phyloP scores from a whole-genome alignment of 2,797 vertebrate genomes.

The Remorina albescens region DNA sequence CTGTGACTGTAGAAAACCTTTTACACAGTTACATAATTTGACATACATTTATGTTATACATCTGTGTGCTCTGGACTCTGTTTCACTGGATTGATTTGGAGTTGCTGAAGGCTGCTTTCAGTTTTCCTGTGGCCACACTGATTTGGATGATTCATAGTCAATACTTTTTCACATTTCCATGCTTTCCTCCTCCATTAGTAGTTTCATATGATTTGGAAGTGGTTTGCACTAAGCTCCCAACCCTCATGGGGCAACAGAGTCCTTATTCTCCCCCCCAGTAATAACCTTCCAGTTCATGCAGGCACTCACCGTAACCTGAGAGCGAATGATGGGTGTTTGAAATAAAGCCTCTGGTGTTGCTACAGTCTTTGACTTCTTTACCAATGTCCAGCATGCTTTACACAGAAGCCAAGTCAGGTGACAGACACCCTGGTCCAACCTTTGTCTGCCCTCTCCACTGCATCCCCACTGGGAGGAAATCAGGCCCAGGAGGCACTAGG shows the following conservation, averaged over 20 bases:
- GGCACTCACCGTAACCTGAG: conserved; percentile 31
- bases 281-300: background rate
- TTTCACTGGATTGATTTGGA: conserved; percentile 15
- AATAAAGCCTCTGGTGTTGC: conserved; percentile 37
- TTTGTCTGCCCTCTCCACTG: conserved; percentile 63
- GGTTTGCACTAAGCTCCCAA: conserved; percentile 18
- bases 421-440: conserved; percentile 56
- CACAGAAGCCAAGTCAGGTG: conserved; percentile 66
- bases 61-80: background rate
- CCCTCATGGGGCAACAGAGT: background rate
- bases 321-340: conserved; percentile 42
- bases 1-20: conserved; percentile 9
- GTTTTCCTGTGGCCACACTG: conserved; percentile 21
- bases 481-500: conserved; percentile 43
- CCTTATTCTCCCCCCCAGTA: background rate
- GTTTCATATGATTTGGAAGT: conserved; percentile 45
- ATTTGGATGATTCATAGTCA: conserved; percentile 36
- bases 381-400: conserved; percentile 35
- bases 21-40: conserved; percentile 17
- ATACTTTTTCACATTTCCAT: conserved; percentile 20
- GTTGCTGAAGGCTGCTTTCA: conserved; percentile 24
- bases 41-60: conserved; percentile 20
- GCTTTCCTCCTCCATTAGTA: conserved; percentile 27
- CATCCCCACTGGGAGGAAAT: conserved; percentile 46
- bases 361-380: conserved; percentile 28